Evolutionary conservation across 2,888 invertebrate genomes (phyloP).

Genomic region (Chesias legatella): DNA sequence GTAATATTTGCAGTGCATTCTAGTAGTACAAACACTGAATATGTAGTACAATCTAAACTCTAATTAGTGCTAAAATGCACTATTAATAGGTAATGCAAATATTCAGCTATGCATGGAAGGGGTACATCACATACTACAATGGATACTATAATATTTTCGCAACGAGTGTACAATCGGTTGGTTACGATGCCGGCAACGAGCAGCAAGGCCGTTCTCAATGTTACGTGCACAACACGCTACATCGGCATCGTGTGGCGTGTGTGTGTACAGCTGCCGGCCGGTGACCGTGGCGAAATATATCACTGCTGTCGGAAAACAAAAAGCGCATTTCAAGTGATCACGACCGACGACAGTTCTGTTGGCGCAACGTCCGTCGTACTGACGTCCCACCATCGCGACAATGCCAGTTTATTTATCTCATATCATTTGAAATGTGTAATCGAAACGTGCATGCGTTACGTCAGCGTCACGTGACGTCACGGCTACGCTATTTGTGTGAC

Average conservation of each 20-base stretch:
- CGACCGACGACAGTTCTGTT: background rate
- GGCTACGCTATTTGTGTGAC: slow-evolving; percentile 25
- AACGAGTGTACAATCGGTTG: slow-evolving; percentile 34
- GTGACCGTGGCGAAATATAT: slow-evolving; percentile 41
- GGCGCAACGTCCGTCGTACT: slow-evolving; percentile 1
- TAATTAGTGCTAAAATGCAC: no score
- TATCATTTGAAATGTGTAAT: slow-evolving; percentile 30
- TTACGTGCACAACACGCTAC: slow-evolving; percentile 46
- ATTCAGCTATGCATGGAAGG: no score
- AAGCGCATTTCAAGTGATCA: slow-evolving; percentile 14
- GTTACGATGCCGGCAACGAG: slow-evolving; percentile 50
- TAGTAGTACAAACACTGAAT: no score
- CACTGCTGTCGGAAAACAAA: slow-evolving; percentile 34
- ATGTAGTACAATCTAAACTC: no score
- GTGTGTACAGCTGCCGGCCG: slow-evolving; percentile 47
- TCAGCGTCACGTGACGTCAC: slow-evolving; percentile 12
- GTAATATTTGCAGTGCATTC: no score
- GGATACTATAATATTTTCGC: slow-evolving; percentile 32
- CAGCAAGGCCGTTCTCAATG: slow-evolving; percentile 71
- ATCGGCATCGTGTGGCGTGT: slow-evolving; percentile 29
- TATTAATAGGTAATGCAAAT: no score
- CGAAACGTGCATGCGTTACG: slow-evolving; percentile 24
- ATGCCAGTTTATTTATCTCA: slow-evolving; percentile 7
- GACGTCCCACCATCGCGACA: slow-evolving; percentile 9
- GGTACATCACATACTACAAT: no score